Base-by-base conservation (phyloP, 2,797 vertebrate genomes). In the Scomberomorus guttatus region DNA sequence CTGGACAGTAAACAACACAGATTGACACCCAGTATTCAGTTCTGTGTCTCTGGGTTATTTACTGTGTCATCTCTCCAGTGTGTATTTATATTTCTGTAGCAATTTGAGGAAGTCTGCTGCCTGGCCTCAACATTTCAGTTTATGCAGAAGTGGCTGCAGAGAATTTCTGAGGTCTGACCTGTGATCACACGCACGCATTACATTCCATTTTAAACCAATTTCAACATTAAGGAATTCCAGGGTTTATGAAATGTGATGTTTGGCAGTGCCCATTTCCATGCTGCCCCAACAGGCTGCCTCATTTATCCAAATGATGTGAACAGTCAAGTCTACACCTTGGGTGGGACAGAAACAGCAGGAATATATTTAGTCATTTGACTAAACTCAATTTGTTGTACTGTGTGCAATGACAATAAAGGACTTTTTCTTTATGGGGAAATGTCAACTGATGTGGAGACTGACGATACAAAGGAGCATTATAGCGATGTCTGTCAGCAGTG, bases 201-300 rank as follows among this genome's bases (percentile, higher is more conserved):
- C 81, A 87, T 89, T 92, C 83, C 82, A 79, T 54, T 80, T 73
- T 6, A 71, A 82, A 78, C 87, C 72, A 66, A n/a, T 34, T 82
- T 75, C 67, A 86, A 83, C 81, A 77, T 69, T 51, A 78, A 37
- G 24, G 82, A 71, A 87, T 77, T 79, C 73, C 69, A 72, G 34
- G 32, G 57, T 73, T 90, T 72, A 57, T 79, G 66, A 90, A 87
- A 87, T 79, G 81, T 79, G 67, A 62, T 82, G 73, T 72, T 85
- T 90, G 89, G 80, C 83, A 18, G 59, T 57, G 15, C 20, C 42
- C 17, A 3, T 58, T 83, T 90, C 61, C 73, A 42, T 14, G 11
- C 32, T 9, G 59, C 27, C 29, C 62, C 55, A 67, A 74, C 72
- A 69, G 6, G n/a, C 70, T 2, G 34, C 62, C 39, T 39, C 59